Base-by-base conservation (phyloP, 2,113 vertebrate genomes). In the Phyllostomus hastatus region DNA sequence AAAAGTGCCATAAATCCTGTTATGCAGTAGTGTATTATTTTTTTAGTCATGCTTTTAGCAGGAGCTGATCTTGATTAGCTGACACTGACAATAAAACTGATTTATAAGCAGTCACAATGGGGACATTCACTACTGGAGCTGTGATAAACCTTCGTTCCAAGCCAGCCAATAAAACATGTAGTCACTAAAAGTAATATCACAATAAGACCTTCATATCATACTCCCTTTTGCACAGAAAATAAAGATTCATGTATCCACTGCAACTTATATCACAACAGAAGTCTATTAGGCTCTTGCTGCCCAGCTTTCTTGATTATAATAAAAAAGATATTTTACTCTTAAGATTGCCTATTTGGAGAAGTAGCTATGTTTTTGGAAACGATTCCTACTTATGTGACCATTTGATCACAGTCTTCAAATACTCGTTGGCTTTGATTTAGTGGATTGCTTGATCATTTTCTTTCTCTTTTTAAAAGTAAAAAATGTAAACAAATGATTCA, bases 31-130 rank as follows among this genome's bases (percentile, higher is more conserved):
- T 54, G 12, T 33, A 43, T 91, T 92, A 17, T 59, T 81, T 80
- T 80, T 94, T 95, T 78, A 92, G 57, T 84, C 92, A 59, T 43
- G 75, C 64, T 88, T 87, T 96, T 76, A 70, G 70, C 41, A 84
- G 80, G 76, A 94, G 48, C 80, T 76, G 69, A 91, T 88, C 75
- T 94, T 73, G 52, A 57, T 75, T 87, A 93, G 85, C 85, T 31
- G 28, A 14, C 6, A 38, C 66, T 89, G 50, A 87, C 83, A 79
- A 69, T 69, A 90, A 80, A 84, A 70, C 61, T 78, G 88, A 88
- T 92, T 90, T 93, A 88, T 85, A 78, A 93, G 5, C 48, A 26
- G 73, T 91, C 90, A 76, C 87, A 84, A 59, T 72, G 73, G 50
- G 88, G 28, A 46, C 59, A 70, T 72, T 92, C 75, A 95, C 19